Evolutionary conservation across 2,113 vertebrate genomes (phyloP).

Genomic region (Poeciliopsis turrubarensis): DNA sequence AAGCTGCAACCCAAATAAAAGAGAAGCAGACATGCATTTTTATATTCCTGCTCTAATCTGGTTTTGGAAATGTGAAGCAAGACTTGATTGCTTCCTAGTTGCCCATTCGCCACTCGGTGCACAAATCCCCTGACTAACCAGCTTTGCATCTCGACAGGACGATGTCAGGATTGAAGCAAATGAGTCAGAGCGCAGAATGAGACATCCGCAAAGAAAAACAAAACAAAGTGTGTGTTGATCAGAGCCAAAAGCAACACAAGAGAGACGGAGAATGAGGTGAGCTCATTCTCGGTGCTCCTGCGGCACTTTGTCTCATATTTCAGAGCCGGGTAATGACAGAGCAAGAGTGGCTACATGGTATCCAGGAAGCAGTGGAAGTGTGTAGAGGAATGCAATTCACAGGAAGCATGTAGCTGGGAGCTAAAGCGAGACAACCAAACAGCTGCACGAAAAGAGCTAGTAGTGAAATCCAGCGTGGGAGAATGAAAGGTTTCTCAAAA

Average conservation of each 20-base stretch:
- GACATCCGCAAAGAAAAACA: constrained; percentile 7
- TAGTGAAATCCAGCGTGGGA: not conserved
- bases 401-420: constrained; percentile 24
- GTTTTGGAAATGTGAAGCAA: constrained; percentile 17
- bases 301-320: constrained; percentile 64
- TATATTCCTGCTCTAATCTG: constrained; percentile 1
- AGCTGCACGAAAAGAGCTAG: not conserved
- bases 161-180: not conserved
- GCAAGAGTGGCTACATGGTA: constrained; percentile 32
- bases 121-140: constrained; percentile 36
- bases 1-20: not conserved
- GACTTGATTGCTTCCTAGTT: constrained; percentile 35
- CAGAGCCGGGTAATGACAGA: constrained; percentile 58
- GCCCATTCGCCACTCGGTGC: not conserved
- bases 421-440: constrained; percentile 19
- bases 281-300: constrained; percentile 47
- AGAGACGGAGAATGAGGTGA: constrained; percentile 31
- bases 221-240: constrained; percentile 22
- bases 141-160: constrained; percentile 11
- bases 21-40: not conserved
- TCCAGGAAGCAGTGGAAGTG: constrained; percentile 31
- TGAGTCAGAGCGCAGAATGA: constrained; percentile 1
- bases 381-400: constrained; percentile 23
- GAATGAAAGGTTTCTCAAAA: not conserved
- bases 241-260: constrained; percentile 21